A percentile compares a stretch with the other conserved stretches of the same genome.
Conservation (phyloP, 2,888 invertebrate genomes). For the Leptinotarsa juncta region DNA sequence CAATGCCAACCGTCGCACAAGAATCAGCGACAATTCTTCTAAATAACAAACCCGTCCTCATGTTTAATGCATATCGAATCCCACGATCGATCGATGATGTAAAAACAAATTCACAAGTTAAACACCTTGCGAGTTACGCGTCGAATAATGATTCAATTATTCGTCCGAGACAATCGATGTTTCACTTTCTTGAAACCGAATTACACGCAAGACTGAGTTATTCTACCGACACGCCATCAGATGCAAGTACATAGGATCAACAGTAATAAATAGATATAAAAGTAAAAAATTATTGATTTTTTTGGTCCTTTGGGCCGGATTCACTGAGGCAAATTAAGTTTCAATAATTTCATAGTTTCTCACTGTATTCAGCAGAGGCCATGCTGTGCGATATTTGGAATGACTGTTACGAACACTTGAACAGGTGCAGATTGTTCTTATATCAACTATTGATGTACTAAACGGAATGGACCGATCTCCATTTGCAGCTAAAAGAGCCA, state of each 20-base stretch:
- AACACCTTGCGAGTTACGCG: slow-evolving; percentile 16
- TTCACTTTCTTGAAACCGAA: slow-evolving; percentile 21
- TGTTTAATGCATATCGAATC: slow-evolving; percentile 19
- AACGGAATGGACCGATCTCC: not conserved
- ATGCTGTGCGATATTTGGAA: too few species aligned
- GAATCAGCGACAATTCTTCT: slow-evolving; percentile 6
- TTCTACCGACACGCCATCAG: not conserved
- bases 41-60: slow-evolving; percentile 13
- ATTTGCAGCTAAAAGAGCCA: not conserved
- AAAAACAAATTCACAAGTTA: slow-evolving; percentile 21
- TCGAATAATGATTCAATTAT: slow-evolving; percentile 10
- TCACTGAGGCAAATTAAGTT: not conserved
- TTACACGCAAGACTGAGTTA: slow-evolving; percentile 10
- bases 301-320: slow-evolving; percentile 9
- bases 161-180: slow-evolving; percentile 9
- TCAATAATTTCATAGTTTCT: too few species aligned
- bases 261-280: not conserved
- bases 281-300: not conserved
- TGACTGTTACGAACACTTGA: too few species aligned
- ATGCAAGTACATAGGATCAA: not conserved
- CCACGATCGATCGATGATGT: slow-evolving; percentile 15
- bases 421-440: too few species aligned
- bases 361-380: too few species aligned
- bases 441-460: too few species aligned
- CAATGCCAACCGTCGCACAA: not conserved